These are phyloP conservation scores for Leucophenga montana DNA, from an alignment of 2,888 invertebrate genomes.

Conservation along the genomic window DNA sequence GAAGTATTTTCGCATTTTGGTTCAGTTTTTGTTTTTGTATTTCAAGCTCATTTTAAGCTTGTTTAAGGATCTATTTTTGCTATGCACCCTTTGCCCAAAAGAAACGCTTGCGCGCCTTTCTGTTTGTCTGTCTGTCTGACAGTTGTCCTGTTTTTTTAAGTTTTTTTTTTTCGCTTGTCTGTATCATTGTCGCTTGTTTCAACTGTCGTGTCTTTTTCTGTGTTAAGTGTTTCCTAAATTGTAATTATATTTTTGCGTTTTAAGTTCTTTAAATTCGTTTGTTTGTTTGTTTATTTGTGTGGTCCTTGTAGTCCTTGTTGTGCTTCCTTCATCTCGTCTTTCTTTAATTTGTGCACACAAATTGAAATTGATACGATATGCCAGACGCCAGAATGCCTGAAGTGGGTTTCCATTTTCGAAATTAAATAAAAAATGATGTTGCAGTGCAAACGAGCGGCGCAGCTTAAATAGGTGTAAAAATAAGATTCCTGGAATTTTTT, in stretches of 20 bases:
- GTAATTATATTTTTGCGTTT: constrained; percentile 62
- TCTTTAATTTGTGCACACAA: constrained; percentile 41
- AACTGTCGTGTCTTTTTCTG: constrained; percentile 39
- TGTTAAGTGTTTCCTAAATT: constrained; percentile 62
- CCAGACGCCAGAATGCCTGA: not conserved
- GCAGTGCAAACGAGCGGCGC: not conserved
- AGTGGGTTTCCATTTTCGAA: not conserved
- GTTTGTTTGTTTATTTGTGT: constrained; percentile 40
- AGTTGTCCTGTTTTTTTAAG: no score
- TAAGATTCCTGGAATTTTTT: not conserved
- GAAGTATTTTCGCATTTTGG: no score
- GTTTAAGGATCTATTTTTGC: not conserved
- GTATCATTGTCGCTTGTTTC: not conserved
- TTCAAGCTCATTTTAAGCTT: not conserved
- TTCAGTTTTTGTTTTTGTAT: constrained; percentile 37
- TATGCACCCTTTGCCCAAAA: not conserved
- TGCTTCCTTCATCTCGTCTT: constrained; percentile 23
- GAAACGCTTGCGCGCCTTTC: constrained; percentile 30
- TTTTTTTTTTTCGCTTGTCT: no score
- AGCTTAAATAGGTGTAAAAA: constrained; percentile 16
- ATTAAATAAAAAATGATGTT: not conserved
- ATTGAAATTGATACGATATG: constrained; percentile 59
- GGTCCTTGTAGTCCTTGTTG: constrained; percentile 4
- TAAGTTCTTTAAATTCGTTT: constrained; percentile 45
- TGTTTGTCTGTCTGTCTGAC: not conserved